Percentiles rank a stretch among this genome's conserved stretches.
phyloP scores from a whole-genome alignment of 2,888 invertebrate genomes.

The Argyresthia goedartella region DNA sequence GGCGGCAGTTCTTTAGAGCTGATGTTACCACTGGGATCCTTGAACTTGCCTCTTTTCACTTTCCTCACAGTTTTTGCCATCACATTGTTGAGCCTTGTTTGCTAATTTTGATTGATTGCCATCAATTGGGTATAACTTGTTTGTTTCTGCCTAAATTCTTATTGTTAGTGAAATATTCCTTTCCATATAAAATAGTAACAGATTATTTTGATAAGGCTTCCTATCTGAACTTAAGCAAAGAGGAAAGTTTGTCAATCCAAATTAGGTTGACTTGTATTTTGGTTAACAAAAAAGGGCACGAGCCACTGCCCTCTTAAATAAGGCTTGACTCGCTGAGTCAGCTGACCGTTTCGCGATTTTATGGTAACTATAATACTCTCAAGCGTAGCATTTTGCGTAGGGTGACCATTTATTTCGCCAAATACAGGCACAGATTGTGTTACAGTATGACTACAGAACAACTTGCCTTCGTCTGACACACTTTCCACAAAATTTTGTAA shows the following conservation, averaged over 20 bases:
- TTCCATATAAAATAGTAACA: too few relatives aligned
- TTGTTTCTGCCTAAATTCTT: too few relatives aligned
- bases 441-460: constrained; percentile 6
- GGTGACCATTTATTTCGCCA: constrained; percentile 20
- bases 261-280: too few relatives aligned
- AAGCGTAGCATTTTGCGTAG: constrained; percentile 18
- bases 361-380: not conserved
- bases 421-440: constrained; percentile 14
- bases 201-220: too few relatives aligned
- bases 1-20: constrained; percentile 33
- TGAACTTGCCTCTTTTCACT: constrained; percentile 75
- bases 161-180: too few relatives aligned
- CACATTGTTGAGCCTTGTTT: constrained; percentile 56
- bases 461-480: constrained; percentile 5
- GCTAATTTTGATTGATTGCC: too few relatives aligned
- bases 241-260: too few relatives aligned
- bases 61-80: constrained; percentile 80
- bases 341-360: not conserved
- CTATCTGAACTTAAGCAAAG: too few relatives aligned
- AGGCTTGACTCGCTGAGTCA: not conserved
- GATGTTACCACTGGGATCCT: constrained; percentile 25
- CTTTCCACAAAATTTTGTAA: constrained; percentile 7
- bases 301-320: not conserved
- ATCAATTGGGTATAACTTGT: too few relatives aligned
- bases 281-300: too few relatives aligned